Evolutionary conservation across 2,113 vertebrate genomes (phyloP).

Genomic region (Strigops habroptila): DNA sequence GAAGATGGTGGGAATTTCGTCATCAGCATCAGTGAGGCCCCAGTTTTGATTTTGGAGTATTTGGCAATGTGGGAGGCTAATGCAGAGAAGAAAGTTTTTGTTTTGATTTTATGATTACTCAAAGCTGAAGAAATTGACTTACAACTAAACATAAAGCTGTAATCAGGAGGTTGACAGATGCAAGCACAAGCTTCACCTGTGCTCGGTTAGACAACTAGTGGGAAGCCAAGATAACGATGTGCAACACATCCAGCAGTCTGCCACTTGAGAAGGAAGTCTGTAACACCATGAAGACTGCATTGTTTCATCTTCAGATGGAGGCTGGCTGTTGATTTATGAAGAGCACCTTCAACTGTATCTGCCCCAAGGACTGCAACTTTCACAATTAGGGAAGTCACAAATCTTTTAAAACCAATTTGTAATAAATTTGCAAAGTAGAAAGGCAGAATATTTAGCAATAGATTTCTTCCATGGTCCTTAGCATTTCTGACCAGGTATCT

Average conservation of each 20-base stretch:
- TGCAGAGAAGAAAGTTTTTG: background rate
- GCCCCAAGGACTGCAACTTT: background rate
- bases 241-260: background rate
- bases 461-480: background rate
- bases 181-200: background rate
- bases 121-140: background rate
- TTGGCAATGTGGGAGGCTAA: background rate
- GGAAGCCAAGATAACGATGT: background rate
- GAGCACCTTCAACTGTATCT: background rate
- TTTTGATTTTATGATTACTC: background rate
- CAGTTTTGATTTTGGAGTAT: background rate
- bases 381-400: background rate
- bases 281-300: background rate
- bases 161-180: background rate
- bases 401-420: background rate
- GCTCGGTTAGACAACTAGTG: background rate
- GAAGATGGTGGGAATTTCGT: background rate
- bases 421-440: background rate
- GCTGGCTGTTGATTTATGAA: background rate
- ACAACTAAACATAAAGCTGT: background rate
- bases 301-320: background rate
- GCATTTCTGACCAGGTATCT: background rate
- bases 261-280: background rate
- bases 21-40: background rate
- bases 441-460: background rate